Conservation (phyloP, 2,888 invertebrate species). For the Nomada lathburiana region DNA sequence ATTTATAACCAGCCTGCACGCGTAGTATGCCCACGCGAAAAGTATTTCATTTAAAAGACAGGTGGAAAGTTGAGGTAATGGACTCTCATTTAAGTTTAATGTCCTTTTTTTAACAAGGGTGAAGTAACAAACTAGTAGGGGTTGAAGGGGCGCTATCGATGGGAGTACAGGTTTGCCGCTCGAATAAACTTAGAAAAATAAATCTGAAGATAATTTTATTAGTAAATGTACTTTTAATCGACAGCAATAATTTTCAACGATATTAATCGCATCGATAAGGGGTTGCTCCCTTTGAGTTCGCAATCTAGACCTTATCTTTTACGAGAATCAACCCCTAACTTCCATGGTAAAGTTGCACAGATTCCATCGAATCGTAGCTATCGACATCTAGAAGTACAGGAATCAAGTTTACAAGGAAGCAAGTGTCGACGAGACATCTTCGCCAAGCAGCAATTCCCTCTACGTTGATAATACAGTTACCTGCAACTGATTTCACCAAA, state of each 20-base stretch:
- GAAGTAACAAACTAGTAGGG: background rate
- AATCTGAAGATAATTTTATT: background rate
- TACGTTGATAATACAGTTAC: slow-evolving; percentile 40
- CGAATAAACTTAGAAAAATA: background rate
- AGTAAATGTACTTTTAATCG: background rate
- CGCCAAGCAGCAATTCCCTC: background rate
- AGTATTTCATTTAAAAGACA: background rate
- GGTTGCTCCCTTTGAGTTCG: background rate
- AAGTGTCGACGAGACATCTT: slow-evolving; percentile 20
- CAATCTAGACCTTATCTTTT: no score
- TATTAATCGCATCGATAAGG: background rate
- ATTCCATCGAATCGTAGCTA: slow-evolving; percentile 13
- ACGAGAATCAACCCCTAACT: background rate
- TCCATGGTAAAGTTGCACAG: slow-evolving; percentile 24
- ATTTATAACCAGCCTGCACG: slow-evolving; percentile 39
- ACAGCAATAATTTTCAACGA: background rate
- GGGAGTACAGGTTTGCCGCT: background rate
- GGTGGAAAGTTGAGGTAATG: background rate
- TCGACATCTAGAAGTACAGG: slow-evolving; percentile 23
- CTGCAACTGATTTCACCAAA: background rate
- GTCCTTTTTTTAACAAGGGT: background rate
- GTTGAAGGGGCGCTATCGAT: background rate
- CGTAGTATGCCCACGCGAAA: background rate
- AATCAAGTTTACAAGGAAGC: slow-evolving; percentile 2
- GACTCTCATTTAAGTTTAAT: background rate